These are phyloP conservation scores for Platyscapa corneri DNA, from an alignment of 1,140 invertebrate species.

Conservation along the genomic window DNA sequence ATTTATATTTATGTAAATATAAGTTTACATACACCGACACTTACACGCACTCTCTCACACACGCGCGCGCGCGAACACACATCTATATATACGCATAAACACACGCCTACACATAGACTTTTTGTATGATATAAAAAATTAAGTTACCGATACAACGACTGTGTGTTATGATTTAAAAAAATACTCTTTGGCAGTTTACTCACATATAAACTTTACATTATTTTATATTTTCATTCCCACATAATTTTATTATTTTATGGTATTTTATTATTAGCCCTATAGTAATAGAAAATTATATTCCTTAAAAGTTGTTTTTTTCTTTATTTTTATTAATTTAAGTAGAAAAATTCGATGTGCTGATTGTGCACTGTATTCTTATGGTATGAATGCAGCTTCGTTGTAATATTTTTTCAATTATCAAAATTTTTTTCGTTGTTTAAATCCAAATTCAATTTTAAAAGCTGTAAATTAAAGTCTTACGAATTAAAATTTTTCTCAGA, in stretches of 20 bases:
- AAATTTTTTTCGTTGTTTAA: slow-evolving; percentile 29
- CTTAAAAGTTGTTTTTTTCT: slow-evolving; percentile 31
- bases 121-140: too few species aligned
- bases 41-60: too few species aligned
- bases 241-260: slow-evolving; percentile 23
- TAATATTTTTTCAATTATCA: slow-evolving; percentile 33
- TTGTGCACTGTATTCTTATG: slow-evolving; percentile 57
- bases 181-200: too few species aligned
- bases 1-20: background rate
- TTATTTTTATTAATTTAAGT: slow-evolving; percentile 37
- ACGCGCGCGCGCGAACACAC: too few species aligned
- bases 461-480: slow-evolving; percentile 25
- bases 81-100: too few species aligned
- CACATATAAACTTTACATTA: background rate
- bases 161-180: too few species aligned
- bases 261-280: slow-evolving; percentile 31
- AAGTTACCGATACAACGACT: too few species aligned
- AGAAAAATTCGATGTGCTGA: slow-evolving; percentile 35
- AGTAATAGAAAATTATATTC: slow-evolving; percentile 14
- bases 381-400: slow-evolving; percentile 56
- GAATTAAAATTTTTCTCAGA: background rate
- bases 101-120: too few species aligned
- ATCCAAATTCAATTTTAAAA: slow-evolving; percentile 31
- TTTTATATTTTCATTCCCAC: background rate
- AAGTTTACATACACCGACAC: background rate